phyloP scores from a whole-genome alignment of 37 sponge, comb jelly and placozoan genomes.

The Haliclona indistincta region DNA sequence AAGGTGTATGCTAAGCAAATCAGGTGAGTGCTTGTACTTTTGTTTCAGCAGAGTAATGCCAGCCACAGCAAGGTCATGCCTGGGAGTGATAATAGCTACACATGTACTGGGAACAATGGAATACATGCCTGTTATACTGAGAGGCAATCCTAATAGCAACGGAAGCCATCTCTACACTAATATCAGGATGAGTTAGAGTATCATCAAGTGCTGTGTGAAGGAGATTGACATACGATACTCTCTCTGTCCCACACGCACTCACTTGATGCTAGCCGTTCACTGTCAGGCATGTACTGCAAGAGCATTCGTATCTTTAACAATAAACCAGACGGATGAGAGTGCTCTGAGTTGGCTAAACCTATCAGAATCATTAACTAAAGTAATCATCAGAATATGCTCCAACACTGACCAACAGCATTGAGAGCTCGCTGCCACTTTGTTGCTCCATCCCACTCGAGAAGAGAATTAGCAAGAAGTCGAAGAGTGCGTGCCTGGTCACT shows the following conservation, averaged over 20 bases:
- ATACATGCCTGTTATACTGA: slow-evolving; percentile 41
- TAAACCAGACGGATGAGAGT: slow-evolving; percentile 82
- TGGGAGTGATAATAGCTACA: neutral
- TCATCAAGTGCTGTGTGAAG: slow-evolving; percentile 51
- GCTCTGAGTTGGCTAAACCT: slow-evolving; percentile 82
- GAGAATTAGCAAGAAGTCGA: slow-evolving; percentile 86
- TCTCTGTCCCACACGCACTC: no score
- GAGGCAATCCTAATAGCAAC: slow-evolving; percentile 51
- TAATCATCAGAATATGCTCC: neutral
- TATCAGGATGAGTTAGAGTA: slow-evolving; percentile 71
- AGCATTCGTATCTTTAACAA: slow-evolving; percentile 72
- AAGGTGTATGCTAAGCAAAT: slow-evolving; percentile 49
- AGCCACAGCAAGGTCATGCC: slow-evolving; percentile 51
- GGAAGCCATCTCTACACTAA: slow-evolving; percentile 57
- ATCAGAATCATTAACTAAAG: neutral
- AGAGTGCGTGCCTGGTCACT: slow-evolving; percentile 70
- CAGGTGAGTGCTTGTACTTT: slow-evolving; percentile 42
- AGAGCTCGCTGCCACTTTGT: slow-evolving; percentile 88
- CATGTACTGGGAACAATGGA: neutral
- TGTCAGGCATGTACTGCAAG: slow-evolving; percentile 51
- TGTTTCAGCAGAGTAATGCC: slow-evolving; percentile 29
- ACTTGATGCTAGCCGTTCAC: no score
- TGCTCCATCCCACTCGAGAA: slow-evolving; percentile 72
- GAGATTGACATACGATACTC: neutral
- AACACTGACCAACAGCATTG: slow-evolving; percentile 79